Base-by-base conservation (phyloP, 2,113 vertebrate species). In the Galbula dea region DNA sequence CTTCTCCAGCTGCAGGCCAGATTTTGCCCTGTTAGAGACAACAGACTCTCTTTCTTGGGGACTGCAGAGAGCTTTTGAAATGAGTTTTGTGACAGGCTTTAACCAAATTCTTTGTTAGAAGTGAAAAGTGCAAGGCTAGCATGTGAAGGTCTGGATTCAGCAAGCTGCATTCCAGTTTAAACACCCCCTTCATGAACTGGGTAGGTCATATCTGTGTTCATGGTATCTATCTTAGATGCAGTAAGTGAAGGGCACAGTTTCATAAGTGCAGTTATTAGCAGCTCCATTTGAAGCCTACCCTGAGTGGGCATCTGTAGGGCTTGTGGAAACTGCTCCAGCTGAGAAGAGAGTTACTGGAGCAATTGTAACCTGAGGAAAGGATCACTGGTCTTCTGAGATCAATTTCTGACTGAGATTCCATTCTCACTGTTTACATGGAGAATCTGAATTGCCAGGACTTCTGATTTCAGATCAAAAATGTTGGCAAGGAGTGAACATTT, bases 71-170 rank as follows among this genome's bases (percentile, higher is more conserved):
- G 39, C 30, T 84, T 91, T 66, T 78, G 52, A 71, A 87, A 46
- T 59, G 14, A 48, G 36, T 72, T 89, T 89, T 72, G 36, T 78
- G 51, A 71, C 39, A 48, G 36, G 15, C 39, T 82, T 75, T 75
- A 63, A 87, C 52, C 87, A 46, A 93, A 67, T 62, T 62, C 81
- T 86, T 91, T 85, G 81, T 87, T 86, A 30, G 52, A 89, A 78
- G 48, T 79, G 83, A 22, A n/a, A 87, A 86, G 59, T 91, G 51
- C 84, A 91, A 86, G 74, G 32, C 41, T 84, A 52, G 69, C 55
- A 54, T 0, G 1, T 62, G 36, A 88, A 77, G 41, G 61, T 89
- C 78, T 74, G 63, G 34, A 87, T 89, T 76, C 61, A 89, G 48
- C 2, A 5, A 66, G 32, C 41, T 34, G n/a, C 4, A 2, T 83